Conservation (phyloP, 2,888 invertebrate genomes). For the Sthenelais limicola region DNA sequence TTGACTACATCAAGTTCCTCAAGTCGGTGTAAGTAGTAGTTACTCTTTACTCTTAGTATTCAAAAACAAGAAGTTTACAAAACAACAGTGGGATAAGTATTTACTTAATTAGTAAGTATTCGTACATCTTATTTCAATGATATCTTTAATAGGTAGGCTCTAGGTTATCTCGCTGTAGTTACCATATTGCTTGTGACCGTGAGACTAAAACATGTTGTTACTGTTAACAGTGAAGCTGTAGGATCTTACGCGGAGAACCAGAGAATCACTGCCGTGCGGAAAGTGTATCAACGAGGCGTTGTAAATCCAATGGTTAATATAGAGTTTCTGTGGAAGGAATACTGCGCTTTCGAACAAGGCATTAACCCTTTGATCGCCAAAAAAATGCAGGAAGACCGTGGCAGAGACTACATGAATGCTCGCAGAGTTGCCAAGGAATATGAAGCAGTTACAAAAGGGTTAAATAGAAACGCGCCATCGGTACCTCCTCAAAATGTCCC, state of each 20-base stretch:
- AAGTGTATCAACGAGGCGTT: conserved; percentile 96
- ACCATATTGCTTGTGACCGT: no score
- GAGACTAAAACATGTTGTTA: no score
- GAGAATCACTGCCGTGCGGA: conserved; percentile 97
- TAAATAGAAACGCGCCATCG: conserved; percentile 95
- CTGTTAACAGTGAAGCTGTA: conserved; percentile 83
- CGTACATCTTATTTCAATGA: no score
- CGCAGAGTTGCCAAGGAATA: conserved; percentile 95
- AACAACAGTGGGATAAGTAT: no score
- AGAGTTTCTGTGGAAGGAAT: conserved; percentile 94
- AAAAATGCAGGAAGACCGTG: conserved; percentile 95
- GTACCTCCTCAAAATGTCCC: conserved; percentile 91
- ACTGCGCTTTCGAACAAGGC: conserved; percentile 89
- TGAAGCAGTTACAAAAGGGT: conserved; percentile 92
- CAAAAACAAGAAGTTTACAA: no score
- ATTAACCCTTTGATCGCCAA: conserved; percentile 93
- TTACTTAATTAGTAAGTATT: no score
- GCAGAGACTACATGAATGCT: conserved; percentile 98
- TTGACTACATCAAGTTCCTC: conserved; percentile 96
- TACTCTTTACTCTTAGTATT: no score
- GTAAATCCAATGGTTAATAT: conserved; percentile 97
- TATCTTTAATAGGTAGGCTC: no score
- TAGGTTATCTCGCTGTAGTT: no score
- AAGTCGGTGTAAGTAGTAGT: conserved; percentile 86
- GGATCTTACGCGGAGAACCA: conserved; percentile 99